phyloP scores from a whole-genome alignment of 2,113 vertebrate genomes.

The Empidonax traillii region DNA sequence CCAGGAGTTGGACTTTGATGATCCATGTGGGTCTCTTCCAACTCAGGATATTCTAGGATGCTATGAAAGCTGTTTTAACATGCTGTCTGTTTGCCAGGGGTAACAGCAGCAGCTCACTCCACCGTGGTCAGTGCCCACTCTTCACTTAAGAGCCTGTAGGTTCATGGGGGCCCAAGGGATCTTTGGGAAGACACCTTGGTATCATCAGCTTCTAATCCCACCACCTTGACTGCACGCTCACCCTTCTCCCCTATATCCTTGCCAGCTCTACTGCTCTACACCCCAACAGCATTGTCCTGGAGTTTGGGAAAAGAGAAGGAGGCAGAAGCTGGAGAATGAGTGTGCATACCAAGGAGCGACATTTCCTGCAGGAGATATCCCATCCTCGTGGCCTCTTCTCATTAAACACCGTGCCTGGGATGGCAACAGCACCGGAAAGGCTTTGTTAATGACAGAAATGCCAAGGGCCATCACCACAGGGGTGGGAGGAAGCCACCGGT shows the following conservation, averaged over 20 bases:
- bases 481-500: background rate
- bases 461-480: background rate
- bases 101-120: background rate
- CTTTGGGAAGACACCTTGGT: background rate
- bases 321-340: background rate
- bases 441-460: background rate
- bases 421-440: background rate
- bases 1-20: background rate
- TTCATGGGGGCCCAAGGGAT: background rate
- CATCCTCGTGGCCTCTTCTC: rapidly evolving
- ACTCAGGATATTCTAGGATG: background rate
- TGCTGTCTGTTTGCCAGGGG: background rate
- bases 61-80: background rate
- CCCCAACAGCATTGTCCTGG: rapidly evolving
- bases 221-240: background rate
- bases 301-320: background rate
- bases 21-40: background rate
- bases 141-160: background rate
- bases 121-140: rapidly evolving
- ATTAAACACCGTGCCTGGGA: background rate
- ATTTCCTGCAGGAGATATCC: background rate
- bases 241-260: background rate
- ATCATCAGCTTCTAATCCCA: background rate
- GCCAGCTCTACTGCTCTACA: background rate
- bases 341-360: rapidly evolving